A percentile compares a stretch with the other conserved stretches of the same genome.
These are phyloP conservation scores for Aporrectodea caliginosa DNA, from an alignment of 1,140 invertebrate species.

Conservation along the genomic window DNA sequence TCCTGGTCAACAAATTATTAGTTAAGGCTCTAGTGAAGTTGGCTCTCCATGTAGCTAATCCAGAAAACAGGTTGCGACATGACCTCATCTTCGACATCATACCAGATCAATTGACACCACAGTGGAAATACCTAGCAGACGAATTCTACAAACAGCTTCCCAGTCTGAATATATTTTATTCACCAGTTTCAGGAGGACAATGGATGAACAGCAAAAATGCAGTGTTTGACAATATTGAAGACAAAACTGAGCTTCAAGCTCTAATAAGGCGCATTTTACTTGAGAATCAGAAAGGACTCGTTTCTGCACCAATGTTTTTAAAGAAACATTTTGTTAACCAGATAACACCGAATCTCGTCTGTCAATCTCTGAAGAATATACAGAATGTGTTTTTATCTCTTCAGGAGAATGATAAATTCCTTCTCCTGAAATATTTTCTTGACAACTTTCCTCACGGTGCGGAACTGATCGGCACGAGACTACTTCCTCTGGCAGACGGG, in stretches of 20 bases:
- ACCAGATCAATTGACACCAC: not conserved
- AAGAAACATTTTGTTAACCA: not conserved
- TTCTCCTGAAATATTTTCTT: slow-evolving; percentile 17
- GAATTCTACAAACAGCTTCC: not conserved
- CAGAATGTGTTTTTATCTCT: not conserved
- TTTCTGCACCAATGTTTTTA: not conserved
- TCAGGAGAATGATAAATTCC: slow-evolving; percentile 15
- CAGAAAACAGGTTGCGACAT: not conserved
- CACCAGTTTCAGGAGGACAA: not conserved
- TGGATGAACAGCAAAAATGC: not conserved
- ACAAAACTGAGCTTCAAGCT: not conserved
- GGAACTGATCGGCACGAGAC: not conserved
- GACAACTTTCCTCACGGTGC: not conserved
- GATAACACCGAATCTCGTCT: not conserved
- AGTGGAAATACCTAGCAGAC: not conserved
- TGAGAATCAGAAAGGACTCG: not conserved
- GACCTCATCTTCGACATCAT: not conserved
- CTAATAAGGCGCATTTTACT: not conserved
- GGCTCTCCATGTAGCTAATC: not conserved
- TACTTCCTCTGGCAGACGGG: not conserved
- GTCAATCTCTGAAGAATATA: not conserved
- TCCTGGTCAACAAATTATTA: slow-evolving; percentile 11
- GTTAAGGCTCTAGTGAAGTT: not conserved
- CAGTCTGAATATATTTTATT: not conserved
- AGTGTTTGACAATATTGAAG: not conserved